Evolutionary conservation across 2,113 vertebrate genomes (phyloP).

Genomic region (Ginglymostoma cirratum): DNA sequence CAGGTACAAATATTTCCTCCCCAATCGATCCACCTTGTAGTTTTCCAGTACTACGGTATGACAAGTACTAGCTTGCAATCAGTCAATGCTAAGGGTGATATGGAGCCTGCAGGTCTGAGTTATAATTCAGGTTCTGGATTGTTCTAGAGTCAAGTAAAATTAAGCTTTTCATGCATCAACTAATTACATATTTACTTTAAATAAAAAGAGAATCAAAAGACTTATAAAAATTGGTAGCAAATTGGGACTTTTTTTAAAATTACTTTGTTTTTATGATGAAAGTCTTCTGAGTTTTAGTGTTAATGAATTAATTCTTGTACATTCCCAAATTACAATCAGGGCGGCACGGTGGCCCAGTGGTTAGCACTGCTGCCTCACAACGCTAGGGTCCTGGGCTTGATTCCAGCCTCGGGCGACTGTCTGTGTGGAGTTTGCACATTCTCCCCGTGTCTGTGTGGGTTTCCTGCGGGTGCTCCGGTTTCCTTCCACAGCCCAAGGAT

Average conservation of each 20-base stretch:
- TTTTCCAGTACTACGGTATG: not conserved
- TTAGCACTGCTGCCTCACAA: too few relatives aligned
- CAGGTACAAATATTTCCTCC: not conserved
- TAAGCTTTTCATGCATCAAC: not conserved
- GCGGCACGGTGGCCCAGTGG: too few relatives aligned
- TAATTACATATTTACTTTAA: not conserved
- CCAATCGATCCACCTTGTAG: not conserved
- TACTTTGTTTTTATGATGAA: not conserved
- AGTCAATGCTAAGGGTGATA: not conserved
- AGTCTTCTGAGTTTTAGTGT: not conserved
- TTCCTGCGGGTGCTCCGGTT: too few relatives aligned
- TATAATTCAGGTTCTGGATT: not conserved
- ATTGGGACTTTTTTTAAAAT: not conserved
- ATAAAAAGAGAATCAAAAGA: not conserved
- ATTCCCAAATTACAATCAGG: not conserved
- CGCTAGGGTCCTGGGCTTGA: too few relatives aligned
- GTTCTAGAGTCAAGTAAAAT: not conserved
- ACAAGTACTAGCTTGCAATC: not conserved
- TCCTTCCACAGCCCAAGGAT: too few relatives aligned
- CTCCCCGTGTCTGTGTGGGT: too few relatives aligned
- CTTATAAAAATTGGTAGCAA: not conserved
- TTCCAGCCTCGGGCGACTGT: too few relatives aligned
- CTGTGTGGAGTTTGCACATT: too few relatives aligned
- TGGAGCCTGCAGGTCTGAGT: not conserved
- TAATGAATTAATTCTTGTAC: not conserved